These are phyloP conservation scores for Triops longicaudatus DNA, from an alignment of 1,140 invertebrate species.

Conservation along the genomic window DNA sequence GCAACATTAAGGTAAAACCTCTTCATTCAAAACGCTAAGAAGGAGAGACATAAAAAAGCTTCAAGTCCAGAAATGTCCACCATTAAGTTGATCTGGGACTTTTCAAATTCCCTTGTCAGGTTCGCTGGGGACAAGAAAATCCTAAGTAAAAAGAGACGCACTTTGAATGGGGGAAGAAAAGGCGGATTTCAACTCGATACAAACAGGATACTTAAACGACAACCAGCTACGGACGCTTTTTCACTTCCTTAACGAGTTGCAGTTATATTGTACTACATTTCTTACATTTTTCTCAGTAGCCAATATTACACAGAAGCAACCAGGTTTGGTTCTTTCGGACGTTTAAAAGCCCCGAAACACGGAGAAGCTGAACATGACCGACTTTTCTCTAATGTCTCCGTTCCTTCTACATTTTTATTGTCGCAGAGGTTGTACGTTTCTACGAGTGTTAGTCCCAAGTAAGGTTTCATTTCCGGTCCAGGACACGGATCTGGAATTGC, in stretches of 20 bases:
- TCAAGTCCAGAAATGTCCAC: no score
- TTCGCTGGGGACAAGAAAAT: background rate
- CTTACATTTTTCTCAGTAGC: background rate
- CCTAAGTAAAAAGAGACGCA: background rate
- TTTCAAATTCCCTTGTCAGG: background rate
- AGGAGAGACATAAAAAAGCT: no score
- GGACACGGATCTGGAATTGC: constrained; percentile 13
- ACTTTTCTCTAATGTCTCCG: background rate
- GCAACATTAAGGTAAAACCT: no score
- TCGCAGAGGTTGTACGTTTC: background rate
- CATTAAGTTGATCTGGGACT: background rate
- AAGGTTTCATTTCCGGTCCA: constrained; percentile 1
- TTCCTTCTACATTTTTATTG: background rate
- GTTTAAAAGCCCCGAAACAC: no score
- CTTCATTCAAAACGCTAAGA: no score
- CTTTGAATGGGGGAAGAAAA: background rate
- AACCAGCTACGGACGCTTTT: background rate
- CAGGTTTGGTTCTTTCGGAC: background rate
- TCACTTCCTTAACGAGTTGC: background rate
- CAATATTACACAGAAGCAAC: background rate
- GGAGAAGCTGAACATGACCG: background rate
- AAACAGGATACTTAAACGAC: background rate
- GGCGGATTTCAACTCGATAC: background rate
- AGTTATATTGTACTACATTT: background rate
- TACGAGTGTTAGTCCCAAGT: background rate